A percentile compares a stretch with the other conserved stretches of the same genome.
Evolutionary conservation across 2,797 vertebrate species (phyloP).

Genomic region (Gephyroberyx darwinii): DNA sequence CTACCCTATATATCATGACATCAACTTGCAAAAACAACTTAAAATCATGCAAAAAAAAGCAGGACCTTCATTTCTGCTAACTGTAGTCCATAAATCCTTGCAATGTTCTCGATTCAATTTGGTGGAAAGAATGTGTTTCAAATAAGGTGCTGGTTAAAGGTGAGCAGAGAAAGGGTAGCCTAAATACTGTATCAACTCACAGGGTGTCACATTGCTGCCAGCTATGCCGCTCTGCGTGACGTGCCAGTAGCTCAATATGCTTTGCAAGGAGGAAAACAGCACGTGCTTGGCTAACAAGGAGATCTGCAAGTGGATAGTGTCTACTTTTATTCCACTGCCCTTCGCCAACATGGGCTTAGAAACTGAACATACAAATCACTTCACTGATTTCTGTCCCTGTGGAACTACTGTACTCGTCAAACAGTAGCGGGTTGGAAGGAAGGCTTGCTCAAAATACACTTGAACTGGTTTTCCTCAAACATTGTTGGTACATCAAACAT

Average conservation of each 20-base stretch:
- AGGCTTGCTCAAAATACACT: no score
- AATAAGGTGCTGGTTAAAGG: constrained; percentile 40
- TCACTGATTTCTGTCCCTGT: constrained; percentile 11
- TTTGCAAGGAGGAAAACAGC: constrained; percentile 54
- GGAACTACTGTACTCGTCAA: constrained; percentile 29
- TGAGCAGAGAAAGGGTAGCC: constrained; percentile 19
- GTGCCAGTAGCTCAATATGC: constrained; percentile 61
- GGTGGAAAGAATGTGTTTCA: constrained; percentile 53
- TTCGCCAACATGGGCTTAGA: constrained; percentile 26
- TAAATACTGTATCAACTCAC: constrained; percentile 61
- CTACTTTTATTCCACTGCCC: constrained; percentile 53
- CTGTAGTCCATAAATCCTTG: constrained; percentile 34
- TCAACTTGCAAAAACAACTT: no score
- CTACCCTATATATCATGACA: no score
- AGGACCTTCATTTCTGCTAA: constrained; percentile 41
- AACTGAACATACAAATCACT: constrained; percentile 35
- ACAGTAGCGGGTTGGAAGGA: constrained; percentile 35
- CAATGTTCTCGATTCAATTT: constrained; percentile 39
- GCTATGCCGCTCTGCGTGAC: constrained; percentile 43
- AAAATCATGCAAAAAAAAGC: not conserved
- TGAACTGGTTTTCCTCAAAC: no score
- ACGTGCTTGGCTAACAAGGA: constrained; percentile 48
- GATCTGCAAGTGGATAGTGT: constrained; percentile 62
- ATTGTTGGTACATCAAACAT: no score
- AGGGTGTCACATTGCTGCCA: constrained; percentile 60